Evolutionary conservation across 2,888 invertebrate species (phyloP).

Genomic region (Calliopum simillimum): DNA sequence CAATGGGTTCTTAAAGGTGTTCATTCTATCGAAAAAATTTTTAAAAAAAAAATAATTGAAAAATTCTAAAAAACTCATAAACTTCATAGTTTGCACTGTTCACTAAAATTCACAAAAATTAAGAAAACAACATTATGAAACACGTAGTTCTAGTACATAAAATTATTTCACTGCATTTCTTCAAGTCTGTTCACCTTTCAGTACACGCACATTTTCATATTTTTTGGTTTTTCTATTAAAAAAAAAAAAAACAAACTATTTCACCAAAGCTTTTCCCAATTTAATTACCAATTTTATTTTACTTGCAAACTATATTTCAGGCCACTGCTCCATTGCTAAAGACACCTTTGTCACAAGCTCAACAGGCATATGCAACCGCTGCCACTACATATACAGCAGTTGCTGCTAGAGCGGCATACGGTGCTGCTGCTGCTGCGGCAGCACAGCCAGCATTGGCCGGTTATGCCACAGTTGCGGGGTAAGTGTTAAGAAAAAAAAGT

Average conservation of each 20-base stretch:
- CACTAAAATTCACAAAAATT: constrained; percentile 26
- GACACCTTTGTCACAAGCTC: constrained; percentile 82
- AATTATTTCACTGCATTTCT: background rate
- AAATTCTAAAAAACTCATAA: constrained; percentile 16
- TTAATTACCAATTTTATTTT: no score
- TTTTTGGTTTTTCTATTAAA: background rate
- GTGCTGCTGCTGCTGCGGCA: constrained; percentile 78
- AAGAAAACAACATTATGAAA: background rate
- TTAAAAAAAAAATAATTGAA: constrained; percentile 18
- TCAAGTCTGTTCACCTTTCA: background rate
- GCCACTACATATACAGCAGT: constrained; percentile 90
- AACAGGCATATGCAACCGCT: constrained; percentile 89
- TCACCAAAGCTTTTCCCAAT: background rate
- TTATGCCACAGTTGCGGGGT: constrained; percentile 79
- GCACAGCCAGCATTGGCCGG: constrained; percentile 73
- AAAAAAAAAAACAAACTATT: background rate
- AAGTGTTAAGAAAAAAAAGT: constrained; percentile 59
- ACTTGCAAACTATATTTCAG: constrained; percentile 59
- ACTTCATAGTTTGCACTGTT: constrained; percentile 35
- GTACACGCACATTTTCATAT: background rate
- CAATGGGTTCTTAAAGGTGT: no score
- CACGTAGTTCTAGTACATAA: background rate
- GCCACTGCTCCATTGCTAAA: constrained; percentile 84
- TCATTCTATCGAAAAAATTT: background rate
- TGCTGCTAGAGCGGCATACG: constrained; percentile 85